Evolutionary conservation across 2,113 vertebrate genomes (phyloP).

Genomic region (Corapipo altera): DNA sequence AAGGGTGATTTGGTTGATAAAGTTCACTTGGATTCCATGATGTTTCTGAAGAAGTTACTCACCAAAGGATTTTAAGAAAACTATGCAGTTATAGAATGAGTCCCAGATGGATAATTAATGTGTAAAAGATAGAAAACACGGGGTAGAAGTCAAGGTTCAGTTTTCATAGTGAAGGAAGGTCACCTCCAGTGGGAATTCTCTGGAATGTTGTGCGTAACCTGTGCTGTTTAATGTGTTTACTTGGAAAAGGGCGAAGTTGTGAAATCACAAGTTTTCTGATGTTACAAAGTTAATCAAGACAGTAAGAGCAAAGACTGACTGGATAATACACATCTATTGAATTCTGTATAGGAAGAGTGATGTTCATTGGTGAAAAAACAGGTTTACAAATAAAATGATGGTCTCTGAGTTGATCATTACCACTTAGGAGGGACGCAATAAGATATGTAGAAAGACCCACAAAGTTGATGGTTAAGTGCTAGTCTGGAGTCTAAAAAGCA

Average conservation of each 20-base stretch:
- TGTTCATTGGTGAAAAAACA: neutral
- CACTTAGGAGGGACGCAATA: neutral
- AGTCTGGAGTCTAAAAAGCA: neutral
- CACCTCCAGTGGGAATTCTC: neutral
- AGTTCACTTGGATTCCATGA: neutral
- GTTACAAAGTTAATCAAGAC: neutral
- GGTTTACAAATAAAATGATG: neutral
- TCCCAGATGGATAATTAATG: neutral
- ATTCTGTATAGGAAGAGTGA: neutral
- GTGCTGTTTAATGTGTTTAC: neutral
- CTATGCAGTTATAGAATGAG: neutral
- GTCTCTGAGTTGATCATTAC: neutral
- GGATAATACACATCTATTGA: neutral
- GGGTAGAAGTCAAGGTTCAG: neutral
- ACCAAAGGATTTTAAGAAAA: neutral
- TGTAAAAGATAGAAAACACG: neutral
- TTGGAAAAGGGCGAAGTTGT: neutral
- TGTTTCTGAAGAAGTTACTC: neutral
- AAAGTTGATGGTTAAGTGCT: neutral
- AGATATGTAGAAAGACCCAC: neutral
- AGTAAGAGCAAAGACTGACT: neutral
- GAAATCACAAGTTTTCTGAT: neutral
- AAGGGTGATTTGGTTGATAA: neutral
- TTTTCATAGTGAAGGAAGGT: neutral
- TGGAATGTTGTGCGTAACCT: neutral